These are phyloP conservation scores for Lutraria lutraria DNA, from an alignment of 2,888 invertebrate genomes.

Conservation along the genomic window DNA sequence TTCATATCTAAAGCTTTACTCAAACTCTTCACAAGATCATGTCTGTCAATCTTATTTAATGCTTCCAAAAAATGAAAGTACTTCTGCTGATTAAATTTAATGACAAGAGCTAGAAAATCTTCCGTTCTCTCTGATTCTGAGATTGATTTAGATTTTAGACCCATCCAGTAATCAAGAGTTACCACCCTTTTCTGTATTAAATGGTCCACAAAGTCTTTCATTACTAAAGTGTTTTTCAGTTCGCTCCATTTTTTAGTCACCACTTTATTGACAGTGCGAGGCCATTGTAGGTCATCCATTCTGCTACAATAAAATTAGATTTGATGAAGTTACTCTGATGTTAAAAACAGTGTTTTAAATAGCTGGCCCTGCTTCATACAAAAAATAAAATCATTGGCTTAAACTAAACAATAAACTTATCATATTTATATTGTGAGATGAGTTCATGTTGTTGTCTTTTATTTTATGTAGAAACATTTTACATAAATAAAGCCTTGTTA, in stretches of 20 bases:
- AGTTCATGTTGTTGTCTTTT: no score
- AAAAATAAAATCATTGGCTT: no score
- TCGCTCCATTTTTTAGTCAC: conserved; percentile 66
- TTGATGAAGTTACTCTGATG: no score
- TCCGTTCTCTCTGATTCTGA: conserved; percentile 68
- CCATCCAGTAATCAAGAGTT: conserved; percentile 70
- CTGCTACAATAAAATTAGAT: conserved; percentile 31
- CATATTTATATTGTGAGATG: no score
- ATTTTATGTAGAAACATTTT: no score
- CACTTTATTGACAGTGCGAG: conserved; percentile 59
- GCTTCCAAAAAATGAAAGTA: conserved; percentile 65
- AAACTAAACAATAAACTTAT: no score
- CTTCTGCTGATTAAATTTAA: conserved; percentile 64
- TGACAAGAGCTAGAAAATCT: conserved; percentile 62
- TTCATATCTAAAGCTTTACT: conserved; percentile 53
- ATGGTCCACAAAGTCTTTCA: conserved; percentile 69
- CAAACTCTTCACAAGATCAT: conserved; percentile 59
- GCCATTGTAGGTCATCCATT: conserved; percentile 69
- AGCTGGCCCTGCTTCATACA: no score
- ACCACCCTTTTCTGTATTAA: conserved; percentile 68
- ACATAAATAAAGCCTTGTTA: no score
- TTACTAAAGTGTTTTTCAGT: conserved; percentile 67
- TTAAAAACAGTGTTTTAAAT: no score
- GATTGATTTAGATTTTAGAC: conserved; percentile 67
- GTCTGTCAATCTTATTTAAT: conserved; percentile 50